These are phyloP conservation scores for Bambusicola thoracicus DNA, from an alignment of 2,113 vertebrate species.

Conservation along the genomic window DNA sequence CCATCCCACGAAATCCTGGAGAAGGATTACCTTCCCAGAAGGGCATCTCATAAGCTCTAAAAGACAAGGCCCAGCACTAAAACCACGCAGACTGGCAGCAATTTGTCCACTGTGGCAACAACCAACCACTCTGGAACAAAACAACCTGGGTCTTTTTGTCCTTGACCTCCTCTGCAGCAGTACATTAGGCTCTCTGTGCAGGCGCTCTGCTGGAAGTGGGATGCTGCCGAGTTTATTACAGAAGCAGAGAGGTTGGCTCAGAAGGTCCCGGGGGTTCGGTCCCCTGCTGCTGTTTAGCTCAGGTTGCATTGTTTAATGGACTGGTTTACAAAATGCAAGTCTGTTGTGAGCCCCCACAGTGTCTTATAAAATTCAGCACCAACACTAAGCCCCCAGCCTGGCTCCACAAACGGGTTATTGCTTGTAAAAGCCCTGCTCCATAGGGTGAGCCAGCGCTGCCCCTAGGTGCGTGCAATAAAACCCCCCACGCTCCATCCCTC, in stretches of 20 bases:
- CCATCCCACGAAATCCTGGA: not conserved
- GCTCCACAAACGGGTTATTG: conserved; percentile 30
- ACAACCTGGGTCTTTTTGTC: not conserved
- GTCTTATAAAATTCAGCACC: conserved; percentile 45
- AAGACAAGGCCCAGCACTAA: not conserved
- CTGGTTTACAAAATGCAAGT: conserved; percentile 6
- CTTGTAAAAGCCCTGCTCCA: conserved; percentile 32
- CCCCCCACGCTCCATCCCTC: not conserved
- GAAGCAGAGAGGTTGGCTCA: not conserved
- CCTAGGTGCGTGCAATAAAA: not conserved
- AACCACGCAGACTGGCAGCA: accelerated
- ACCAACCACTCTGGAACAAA: not conserved
- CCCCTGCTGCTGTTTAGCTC: not conserved
- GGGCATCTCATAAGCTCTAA: not conserved
- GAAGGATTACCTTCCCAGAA: not conserved
- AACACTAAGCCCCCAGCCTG: not conserved
- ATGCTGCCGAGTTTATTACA: conserved; percentile 36
- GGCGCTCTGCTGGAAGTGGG: not conserved
- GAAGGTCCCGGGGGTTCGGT: not conserved
- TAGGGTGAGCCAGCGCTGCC: not conserved
- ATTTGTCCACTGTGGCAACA: not conserved
- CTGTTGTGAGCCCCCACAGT: not conserved
- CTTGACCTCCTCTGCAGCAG: not conserved
- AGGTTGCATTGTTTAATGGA: conserved; percentile 41
- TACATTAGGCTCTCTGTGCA: not conserved